These are phyloP conservation scores for Spodoptera litura DNA, from an alignment of 1,140 invertebrate genomes.

Conservation along the genomic window DNA sequence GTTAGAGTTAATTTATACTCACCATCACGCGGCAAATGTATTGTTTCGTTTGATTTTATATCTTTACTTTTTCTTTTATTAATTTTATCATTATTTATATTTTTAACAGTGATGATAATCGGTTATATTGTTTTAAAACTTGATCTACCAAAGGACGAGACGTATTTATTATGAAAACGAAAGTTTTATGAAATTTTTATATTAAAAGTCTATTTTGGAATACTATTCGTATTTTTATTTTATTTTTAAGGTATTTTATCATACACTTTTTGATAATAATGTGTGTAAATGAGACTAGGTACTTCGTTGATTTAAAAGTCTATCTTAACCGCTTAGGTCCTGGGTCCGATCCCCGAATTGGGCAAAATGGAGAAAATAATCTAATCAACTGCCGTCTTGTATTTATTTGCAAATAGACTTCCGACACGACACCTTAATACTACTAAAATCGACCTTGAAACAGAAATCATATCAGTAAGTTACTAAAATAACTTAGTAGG, in stretches of 20 bases:
- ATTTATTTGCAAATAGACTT: too few species aligned
- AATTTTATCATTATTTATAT: conserved; percentile 59
- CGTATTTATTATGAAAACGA: conserved; percentile 70
- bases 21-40: conserved; percentile 70
- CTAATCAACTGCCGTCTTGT: too few species aligned
- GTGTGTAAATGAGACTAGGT: too few species aligned
- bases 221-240: conserved; percentile 44
- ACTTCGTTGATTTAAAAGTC: too few species aligned
- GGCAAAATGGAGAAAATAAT: too few species aligned
- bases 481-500: too few species aligned
- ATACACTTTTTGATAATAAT: neutral
- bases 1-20: conserved; percentile 72
- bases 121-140: conserved; percentile 64
- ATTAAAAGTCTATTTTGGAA: conserved; percentile 80
- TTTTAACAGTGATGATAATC: conserved; percentile 61
- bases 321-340: too few species aligned
- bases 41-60: conserved; percentile 66
- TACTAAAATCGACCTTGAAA: too few species aligned
- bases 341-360: too few species aligned
- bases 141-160: conserved; percentile 74
- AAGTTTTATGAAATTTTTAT: conserved; percentile 72
- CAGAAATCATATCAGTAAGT: too few species aligned
- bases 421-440: too few species aligned
- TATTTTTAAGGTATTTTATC: neutral
- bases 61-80: conserved; percentile 62